phyloP scores from a whole-genome alignment of 2,113 vertebrate genomes.

The Zosterops hypoxanthus region DNA sequence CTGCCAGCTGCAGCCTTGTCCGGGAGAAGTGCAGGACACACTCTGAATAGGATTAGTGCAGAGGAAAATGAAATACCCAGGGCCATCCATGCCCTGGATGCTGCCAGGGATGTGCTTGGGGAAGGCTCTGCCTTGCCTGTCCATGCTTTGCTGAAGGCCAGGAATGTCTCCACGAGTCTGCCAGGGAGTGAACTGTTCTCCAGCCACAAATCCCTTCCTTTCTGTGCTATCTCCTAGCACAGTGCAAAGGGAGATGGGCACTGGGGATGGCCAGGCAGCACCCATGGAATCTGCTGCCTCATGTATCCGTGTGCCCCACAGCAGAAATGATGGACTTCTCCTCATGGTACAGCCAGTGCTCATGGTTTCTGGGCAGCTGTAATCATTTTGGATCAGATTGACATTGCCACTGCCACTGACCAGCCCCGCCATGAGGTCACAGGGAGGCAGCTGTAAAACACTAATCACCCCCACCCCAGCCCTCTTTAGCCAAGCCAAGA shows the following conservation, averaged over 20 bases:
- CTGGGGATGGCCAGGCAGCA: not conserved
- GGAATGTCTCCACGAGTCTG: not conserved
- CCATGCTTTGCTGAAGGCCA: rapidly evolving
- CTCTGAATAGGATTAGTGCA: not conserved
- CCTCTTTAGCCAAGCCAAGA: not conserved
- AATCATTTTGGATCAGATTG: not conserved
- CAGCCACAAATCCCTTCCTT: not conserved
- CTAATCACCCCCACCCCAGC: not conserved
- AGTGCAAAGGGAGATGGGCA: not conserved
- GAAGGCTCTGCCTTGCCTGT: not conserved
- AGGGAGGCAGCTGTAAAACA: slow-evolving; percentile 16
- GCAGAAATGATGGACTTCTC: not conserved
- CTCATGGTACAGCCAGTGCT: rapidly evolving
- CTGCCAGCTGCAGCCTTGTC: not conserved
- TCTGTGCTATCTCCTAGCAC: not conserved
- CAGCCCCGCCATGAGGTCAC: not conserved
- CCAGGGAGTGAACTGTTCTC: rapidly evolving
- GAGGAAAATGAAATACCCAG: not conserved
- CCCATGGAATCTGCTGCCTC: not conserved
- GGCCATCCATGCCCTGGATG: rapidly evolving
- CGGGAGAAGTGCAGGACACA: not conserved
- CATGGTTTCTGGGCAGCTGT: not conserved
- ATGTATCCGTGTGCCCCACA: rapidly evolving
- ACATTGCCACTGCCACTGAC: slow-evolving; percentile 13
- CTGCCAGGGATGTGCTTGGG: not conserved